Conservation (phyloP, 2,797 vertebrate genomes). For the Pseudomugil tenellus region DNA sequence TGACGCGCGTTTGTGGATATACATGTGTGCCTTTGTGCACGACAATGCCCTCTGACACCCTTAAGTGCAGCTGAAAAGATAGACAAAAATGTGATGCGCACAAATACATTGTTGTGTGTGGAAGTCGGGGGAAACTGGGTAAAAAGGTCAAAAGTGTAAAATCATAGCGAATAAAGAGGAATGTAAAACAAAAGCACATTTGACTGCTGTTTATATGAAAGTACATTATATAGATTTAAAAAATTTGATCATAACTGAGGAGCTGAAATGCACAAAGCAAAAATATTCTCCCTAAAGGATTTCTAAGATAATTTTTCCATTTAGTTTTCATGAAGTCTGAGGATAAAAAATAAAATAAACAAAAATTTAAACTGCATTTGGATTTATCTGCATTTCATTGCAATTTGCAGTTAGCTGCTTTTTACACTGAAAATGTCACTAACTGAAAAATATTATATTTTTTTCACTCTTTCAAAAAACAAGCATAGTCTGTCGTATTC, state of each 20-base stretch:
- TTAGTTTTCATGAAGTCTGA: no score
- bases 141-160: slow-evolving; percentile 4
- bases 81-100: slow-evolving; percentile 28
- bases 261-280: not conserved
- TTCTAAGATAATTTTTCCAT: not conserved
- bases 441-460: no score
- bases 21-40: slow-evolving; percentile 6
- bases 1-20: slow-evolving; percentile 12
- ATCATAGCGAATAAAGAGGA: slow-evolving; percentile 9
- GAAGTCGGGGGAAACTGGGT: not conserved
- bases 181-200: not conserved
- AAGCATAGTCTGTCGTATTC: no score
- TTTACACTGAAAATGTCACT: slow-evolving; percentile 22
- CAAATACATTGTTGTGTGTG: not conserved
- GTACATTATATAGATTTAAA: not conserved
- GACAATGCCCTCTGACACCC: slow-evolving; percentile 47
- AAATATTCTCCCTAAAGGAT: not conserved
- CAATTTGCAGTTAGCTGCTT: slow-evolving; percentile 15
- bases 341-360: no score
- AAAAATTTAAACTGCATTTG: slow-evolving; percentile 22
- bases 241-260: not conserved
- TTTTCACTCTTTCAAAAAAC: no score
- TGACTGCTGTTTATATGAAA: not conserved
- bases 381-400: slow-evolving; percentile 22
- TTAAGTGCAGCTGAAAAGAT: slow-evolving; percentile 54